Evolutionary conservation across 2,797 vertebrate species (phyloP), one percentile per base, ranked within the genome.

Genomic region (Onychomys leucogaster): DNA sequence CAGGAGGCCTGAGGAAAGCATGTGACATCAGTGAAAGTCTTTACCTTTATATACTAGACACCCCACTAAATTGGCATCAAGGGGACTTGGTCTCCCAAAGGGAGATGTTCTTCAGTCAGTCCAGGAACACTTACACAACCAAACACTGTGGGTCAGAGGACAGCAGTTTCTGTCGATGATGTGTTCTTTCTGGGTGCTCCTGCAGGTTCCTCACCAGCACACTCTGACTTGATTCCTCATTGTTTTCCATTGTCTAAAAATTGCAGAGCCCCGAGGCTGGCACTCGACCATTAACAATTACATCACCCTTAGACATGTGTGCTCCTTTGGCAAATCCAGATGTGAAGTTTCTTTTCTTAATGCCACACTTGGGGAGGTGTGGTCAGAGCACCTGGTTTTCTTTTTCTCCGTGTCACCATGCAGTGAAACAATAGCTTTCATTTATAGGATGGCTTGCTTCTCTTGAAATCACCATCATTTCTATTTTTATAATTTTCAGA

Each of bases 401-500:
- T 52, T 41, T 88, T 82, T 88, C 55, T 78, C 46, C 21, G 1
- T 17, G 32, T 43, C 80, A 57, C 65, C 52, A 19, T 55, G 9
- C 61, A 43, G 1, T 69, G 29, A 27, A 92, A 57, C 41, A 88
- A 78, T 25, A 71, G 5, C 77, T 77, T 29, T 23, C 52, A 57
- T 69, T 63, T 63, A 82, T 37, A 69, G 69, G 46, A 85, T 29
- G 16, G 29, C 67, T 71, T 87, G 8, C 5, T 78, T 59, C 65
- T 93, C 73, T 77, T 57, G 19, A 94, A 96, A 95, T 89, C 11
- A 25, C 57, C 94, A 61, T 67, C 5, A 27, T 57, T 88, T 92
- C 19, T 55, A 49, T 69, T 93, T 63, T 80, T 49, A 52, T 37
- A 41, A 63, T 90, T 95, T 73, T 87, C 17, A n/a, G 75, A 88